Conservation (phyloP, 2,888 invertebrate species). For the Thymelicus sylvestris region DNA sequence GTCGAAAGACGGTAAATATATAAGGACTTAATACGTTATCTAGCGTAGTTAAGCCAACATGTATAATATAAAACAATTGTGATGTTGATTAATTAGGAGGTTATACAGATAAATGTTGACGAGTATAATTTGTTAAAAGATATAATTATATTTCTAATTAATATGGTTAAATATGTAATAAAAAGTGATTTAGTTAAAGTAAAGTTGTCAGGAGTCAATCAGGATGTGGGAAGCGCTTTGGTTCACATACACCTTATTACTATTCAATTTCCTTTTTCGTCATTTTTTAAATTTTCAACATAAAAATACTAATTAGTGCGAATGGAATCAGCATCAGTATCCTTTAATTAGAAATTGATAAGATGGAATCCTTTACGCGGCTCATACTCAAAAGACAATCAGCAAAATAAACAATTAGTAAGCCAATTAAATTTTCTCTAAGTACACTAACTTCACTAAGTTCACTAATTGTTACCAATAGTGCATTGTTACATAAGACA, state of each 20-base stretch:
- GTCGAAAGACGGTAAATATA: conserved; percentile 76
- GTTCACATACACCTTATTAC: conserved; percentile 40
- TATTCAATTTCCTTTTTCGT: not conserved
- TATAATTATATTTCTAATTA: conserved; percentile 70
- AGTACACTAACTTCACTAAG: not conserved
- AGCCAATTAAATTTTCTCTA: not conserved
- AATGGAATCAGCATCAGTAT: not conserved
- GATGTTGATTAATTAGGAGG: conserved; percentile 79
- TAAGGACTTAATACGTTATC: conserved; percentile 58
- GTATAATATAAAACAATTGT: conserved; percentile 78
- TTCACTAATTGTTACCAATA: not conserved
- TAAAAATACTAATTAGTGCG: not conserved
- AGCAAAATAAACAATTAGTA: conserved; percentile 9
- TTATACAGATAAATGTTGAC: conserved; percentile 75
- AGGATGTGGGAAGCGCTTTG: conserved; percentile 42
- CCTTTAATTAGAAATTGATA: conserved; percentile 13
- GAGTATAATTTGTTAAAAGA: conserved; percentile 72
- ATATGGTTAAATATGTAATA: conserved; percentile 46
- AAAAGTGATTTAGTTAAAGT: conserved; percentile 44
- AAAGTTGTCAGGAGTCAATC: conserved; percentile 38
- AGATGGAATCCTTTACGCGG: conserved; percentile 36
- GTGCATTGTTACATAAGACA: conserved; percentile 22
- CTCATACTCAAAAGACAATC: conserved; percentile 25
- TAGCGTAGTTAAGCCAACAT: conserved; percentile 69
- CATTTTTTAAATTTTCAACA: not conserved